Evolutionary conservation across 2,888 invertebrate genomes (phyloP), one percentile per base, ranked within the genome.

Genomic region (Trissolcus brochymenae): DNA sequence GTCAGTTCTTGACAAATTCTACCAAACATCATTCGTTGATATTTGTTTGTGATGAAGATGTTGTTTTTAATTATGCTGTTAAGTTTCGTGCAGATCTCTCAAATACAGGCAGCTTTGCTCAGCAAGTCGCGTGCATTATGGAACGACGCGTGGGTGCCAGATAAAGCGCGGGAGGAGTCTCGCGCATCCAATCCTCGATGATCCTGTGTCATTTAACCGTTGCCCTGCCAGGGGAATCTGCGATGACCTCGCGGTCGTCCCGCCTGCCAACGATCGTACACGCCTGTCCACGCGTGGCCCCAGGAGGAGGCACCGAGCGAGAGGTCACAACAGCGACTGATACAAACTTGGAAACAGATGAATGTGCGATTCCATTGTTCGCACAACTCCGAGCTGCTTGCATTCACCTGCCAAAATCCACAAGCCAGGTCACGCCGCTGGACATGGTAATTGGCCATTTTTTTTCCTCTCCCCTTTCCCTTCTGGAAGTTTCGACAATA

Each of bases 131-230:
- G 51, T 54, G 46, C n/a, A 65, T 41, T 49, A 50, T 55, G 65
- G 14, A 50, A 73, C 60, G 19, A 53, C 50, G 89, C 85, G 89
- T 88, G 90, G 90, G 90, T 90, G 90, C 81, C 82, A 84, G 85
- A 84, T 83, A 84, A 84, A 86, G 84, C 81, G 84, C 87, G 86
- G 87, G 87, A 86, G 87, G 87, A 87, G 87, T 87, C 84, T 86
- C 82, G 83, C 86, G 83, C 85, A 84, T 87, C 87, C 87, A 87
- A 87, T 87, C 87, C 85, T 84, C 87, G 84, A 78, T 84, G 84
- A 83, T 85, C 82, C 84, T 81, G 73, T 77, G 76, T 81, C 79
- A 41, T 16, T 77, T 67, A 67, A 67, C 61, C 72, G 74, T 57
- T 61, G 56, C 61, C 41, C 51, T 65, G 74, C 62, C 68, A 62